phyloP scores from a whole-genome alignment of 2,797 vertebrate genomes.

The Pipistrellus kuhlii region DNA sequence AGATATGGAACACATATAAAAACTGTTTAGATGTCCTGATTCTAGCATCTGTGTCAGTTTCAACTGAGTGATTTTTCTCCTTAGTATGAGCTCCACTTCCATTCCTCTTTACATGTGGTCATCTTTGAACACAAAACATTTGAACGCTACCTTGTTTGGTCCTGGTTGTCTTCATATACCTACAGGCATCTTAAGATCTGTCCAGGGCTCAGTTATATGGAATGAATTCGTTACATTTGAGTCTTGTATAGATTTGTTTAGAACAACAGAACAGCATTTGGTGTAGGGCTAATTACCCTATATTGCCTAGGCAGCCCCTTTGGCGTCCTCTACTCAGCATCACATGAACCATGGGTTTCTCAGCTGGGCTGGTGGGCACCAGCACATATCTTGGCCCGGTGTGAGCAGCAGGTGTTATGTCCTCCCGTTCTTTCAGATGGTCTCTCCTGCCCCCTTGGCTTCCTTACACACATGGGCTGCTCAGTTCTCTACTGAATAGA shows the following conservation, averaged over 20 bases:
- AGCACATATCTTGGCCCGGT: rapidly evolving
- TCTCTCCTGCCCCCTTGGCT: no score
- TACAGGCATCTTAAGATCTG: not conserved
- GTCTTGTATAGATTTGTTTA: not conserved
- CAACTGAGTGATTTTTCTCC: not conserved
- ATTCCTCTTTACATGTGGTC: not conserved
- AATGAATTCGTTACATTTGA: not conserved
- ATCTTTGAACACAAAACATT: not conserved
- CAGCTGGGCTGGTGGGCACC: not conserved
- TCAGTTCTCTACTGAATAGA: not conserved
- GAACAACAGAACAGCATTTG: no score
- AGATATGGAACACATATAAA: not conserved
- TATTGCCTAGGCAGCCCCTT: not conserved
- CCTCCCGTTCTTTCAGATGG: not conserved
- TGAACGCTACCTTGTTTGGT: not conserved
- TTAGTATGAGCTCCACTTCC: not conserved
- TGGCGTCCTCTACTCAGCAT: not conserved
- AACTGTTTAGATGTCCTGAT: not conserved
- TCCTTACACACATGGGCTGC: not conserved
- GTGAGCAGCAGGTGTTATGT: not conserved
- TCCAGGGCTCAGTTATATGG: not conserved
- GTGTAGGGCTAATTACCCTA: not conserved
- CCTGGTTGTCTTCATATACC: not conserved
- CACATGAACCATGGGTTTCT: not conserved
- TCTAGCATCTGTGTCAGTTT: not conserved